Conservation (phyloP, 2,888 invertebrate genomes). For the Lithophane semibrunnea region DNA sequence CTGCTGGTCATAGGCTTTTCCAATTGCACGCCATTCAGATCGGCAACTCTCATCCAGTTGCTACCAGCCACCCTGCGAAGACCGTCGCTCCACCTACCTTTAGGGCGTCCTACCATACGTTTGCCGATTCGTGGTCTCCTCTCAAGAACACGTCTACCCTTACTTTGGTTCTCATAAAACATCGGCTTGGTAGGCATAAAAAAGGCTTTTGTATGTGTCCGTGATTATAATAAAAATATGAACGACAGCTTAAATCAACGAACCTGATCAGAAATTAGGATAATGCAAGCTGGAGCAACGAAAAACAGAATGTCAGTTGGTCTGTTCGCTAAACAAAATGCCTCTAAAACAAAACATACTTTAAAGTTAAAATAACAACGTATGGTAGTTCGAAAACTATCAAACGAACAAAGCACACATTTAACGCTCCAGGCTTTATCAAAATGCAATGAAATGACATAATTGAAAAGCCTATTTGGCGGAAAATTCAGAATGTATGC, state of each 20-base stretch:
- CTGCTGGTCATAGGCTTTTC: too few relatives aligned
- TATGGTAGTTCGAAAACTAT: conserved; percentile 17
- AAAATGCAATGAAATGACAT: conserved; percentile 60
- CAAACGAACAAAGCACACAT: conserved; percentile 34
- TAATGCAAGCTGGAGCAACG: background rate
- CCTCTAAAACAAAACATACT: conserved; percentile 20
- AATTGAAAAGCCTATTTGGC: conserved; percentile 68
- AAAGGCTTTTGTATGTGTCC: background rate
- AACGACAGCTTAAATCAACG: background rate
- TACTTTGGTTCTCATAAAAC: too few relatives aligned
- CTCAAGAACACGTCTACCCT: too few relatives aligned
- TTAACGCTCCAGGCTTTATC: conserved; percentile 56
- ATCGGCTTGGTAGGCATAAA: too few relatives aligned
- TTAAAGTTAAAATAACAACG: background rate
- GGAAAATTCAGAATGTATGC: conserved; percentile 57
- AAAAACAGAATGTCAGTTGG: background rate
- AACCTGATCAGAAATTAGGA: background rate
- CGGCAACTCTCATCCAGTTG: too few relatives aligned
- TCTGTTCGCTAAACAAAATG: background rate
- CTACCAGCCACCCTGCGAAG: too few relatives aligned
- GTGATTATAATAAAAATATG: background rate
- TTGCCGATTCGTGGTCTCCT: too few relatives aligned
- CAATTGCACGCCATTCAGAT: too few relatives aligned
- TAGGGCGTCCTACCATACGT: too few relatives aligned
- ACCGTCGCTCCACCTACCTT: too few relatives aligned